Percentiles rank a stretch among this genome's conserved stretches.
Conservation (phyloP, 2,888 invertebrate genomes). For the Orthonevra nobilis region DNA sequence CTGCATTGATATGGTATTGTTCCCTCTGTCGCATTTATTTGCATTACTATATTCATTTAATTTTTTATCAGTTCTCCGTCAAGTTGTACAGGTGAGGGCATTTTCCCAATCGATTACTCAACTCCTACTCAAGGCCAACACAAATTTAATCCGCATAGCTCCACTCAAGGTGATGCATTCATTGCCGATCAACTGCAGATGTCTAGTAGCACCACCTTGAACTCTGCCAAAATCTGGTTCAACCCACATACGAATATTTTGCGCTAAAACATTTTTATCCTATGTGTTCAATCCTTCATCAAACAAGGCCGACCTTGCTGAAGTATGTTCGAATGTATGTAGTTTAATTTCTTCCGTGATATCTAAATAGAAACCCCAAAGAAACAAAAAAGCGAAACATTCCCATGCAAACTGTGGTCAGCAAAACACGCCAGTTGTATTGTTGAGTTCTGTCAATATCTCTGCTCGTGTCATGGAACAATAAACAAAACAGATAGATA, state of each 20-base stretch:
- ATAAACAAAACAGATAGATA: slow-evolving; percentile 10
- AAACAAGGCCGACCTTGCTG: slow-evolving; percentile 7
- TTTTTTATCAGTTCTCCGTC: too few species aligned
- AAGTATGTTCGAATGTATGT: too few species aligned
- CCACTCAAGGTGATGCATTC: slow-evolving; percentile 20
- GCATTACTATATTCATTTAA: too few species aligned
- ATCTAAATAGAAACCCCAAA: background rate
- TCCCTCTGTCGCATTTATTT: too few species aligned
- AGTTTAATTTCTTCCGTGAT: slow-evolving; percentile 9
- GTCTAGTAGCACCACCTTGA: slow-evolving; percentile 8
- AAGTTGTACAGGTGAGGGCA: too few species aligned
- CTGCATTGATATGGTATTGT: too few species aligned
- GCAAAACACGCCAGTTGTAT: too few species aligned
- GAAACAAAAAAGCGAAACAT: too few species aligned
- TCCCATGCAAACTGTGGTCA: background rate
- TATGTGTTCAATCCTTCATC: slow-evolving; percentile 22
- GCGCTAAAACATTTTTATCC: slow-evolving; percentile 2
- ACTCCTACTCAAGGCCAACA: background rate
- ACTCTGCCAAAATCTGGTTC: slow-evolving; percentile 17
- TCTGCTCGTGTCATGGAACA: slow-evolving; percentile 9
- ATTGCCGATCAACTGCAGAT: background rate
- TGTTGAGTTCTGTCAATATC: background rate
- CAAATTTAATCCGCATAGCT: slow-evolving; percentile 9
- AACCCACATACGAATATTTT: background rate
- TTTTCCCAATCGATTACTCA: too few species aligned